Evolutionary conservation across 1,140 invertebrate species (phyloP).

Genomic region (Drosophila albomicans): DNA sequence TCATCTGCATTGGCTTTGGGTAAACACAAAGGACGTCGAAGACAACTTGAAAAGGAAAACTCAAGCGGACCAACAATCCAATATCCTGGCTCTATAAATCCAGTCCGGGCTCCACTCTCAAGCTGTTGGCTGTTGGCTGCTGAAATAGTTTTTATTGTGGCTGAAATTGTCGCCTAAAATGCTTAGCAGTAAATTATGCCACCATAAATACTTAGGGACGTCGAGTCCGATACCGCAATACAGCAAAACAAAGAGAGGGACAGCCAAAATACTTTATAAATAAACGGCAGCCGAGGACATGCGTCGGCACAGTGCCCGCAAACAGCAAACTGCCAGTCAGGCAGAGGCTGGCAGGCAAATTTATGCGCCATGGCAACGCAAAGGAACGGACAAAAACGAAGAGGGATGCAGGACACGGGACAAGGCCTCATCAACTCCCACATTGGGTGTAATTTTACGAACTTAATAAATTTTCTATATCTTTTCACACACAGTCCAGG

Average conservation of each 20-base stretch:
- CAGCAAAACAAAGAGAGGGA: slow-evolving; percentile 34
- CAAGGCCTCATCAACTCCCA: background rate
- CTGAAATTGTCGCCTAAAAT: slow-evolving; percentile 77
- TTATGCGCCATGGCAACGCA: slow-evolving; percentile 57
- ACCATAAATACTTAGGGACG: slow-evolving; percentile 64
- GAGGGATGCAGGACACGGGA: background rate
- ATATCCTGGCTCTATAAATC: slow-evolving; percentile 76
- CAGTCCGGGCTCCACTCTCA: slow-evolving; percentile 12
- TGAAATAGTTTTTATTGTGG: slow-evolving; percentile 69
- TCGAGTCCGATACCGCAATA: slow-evolving; percentile 3
- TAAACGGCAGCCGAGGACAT: slow-evolving; percentile 49
- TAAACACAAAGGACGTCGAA: slow-evolving; percentile 11
- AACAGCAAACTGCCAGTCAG: slow-evolving; percentile 20
- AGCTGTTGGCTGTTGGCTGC: slow-evolving; percentile 18
- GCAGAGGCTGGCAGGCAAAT: slow-evolving; percentile 53
- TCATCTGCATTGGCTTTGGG: slow-evolving; percentile 57
- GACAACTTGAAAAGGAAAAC: slow-evolving; percentile 6
- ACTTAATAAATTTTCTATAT: slow-evolving; percentile 83
- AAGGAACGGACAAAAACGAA: slow-evolving; percentile 1
- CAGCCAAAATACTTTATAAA: slow-evolving; percentile 65
- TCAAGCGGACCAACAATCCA: slow-evolving; percentile 61
- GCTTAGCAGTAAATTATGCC: slow-evolving; percentile 79
- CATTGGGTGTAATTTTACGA: slow-evolving; percentile 69
- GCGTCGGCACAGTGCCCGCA: slow-evolving; percentile 13
- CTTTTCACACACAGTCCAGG: slow-evolving; percentile 54